Evolutionary conservation across 1,140 invertebrate genomes (phyloP), one percentile per base, ranked within the genome.

Genomic region (Latrodectus geometricus): DNA sequence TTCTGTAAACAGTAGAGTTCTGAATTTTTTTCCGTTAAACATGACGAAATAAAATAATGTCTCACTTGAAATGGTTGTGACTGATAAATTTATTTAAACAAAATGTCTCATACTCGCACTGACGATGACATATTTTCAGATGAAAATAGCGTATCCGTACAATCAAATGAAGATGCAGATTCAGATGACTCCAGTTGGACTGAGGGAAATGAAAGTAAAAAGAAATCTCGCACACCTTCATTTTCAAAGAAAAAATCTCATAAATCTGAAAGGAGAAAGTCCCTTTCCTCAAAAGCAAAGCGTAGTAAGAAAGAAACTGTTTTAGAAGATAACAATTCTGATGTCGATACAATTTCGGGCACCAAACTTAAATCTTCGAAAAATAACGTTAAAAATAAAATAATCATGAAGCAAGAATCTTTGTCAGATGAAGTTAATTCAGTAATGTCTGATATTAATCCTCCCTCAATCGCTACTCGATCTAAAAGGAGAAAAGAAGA

Each of bases 361-460:
- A 61, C 11, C 17, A 61, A 61, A 61, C 11, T 11, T 17, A 61
- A 61, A 11, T 14, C 11, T 61, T 11, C 54, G 11, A 61, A 61
- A 17, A 11, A 8, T 14, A 17, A 61, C 11, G 3, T 2, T 14
- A 61, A 61, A 8, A 17, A 61, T 14, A 17, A 61, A 61, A 14
- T 17, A 61, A 14, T 17, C 11, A n/a, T 66, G 0, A 76, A 84
- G 23, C 8, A 75, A 68, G 82, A 84, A 68, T 4, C n/a, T 9
- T 0, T 56, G 12, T 86, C 83, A 20, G 83, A 86, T 72, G 74
- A 77, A 61, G 17, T 17, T 56, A n/a, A 70, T 48, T 86, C 83
- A n/a, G n/a, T 49, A 14, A 72, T 86, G 50, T 86, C 83, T 52
- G 83, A 86, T 78, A 35, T 84, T 15, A 77, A 86, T 48, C 83